Evolutionary conservation across 1,140 invertebrate genomes (phyloP), one percentile per base, ranked within the genome.

Genomic region (Condylostylus longicornis): DNA sequence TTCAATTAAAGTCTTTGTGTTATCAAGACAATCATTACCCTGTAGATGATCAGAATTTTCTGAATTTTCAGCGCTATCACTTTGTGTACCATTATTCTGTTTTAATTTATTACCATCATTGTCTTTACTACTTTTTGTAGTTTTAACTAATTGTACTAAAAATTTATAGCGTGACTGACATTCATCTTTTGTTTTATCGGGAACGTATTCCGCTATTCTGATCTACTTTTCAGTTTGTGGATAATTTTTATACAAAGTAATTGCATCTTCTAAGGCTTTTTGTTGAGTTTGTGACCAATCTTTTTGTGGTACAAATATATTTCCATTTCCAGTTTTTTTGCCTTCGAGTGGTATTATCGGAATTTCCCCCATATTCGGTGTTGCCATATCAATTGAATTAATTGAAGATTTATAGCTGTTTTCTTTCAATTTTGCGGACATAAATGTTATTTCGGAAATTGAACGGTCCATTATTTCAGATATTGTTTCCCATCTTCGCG

Each of bases 121-220:
- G 43, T 67, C 64, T 42, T 69, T 66, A 35, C 67, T 66, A 40
- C 69, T 64, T 44, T 74, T 75, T 47, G 72, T 70, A 37, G 86
- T 86, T 51, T 79, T 87, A 9, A 96, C 70, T 45, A 85, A 54
- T 43, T 93, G 82, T 10, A 82, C 88, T 47, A 96, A 65, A 61
- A 85, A 76, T 64, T 88, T 90, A 66, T 84, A 94, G 35, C 90
- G 69, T 21, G 75, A 55, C 65, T 94, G 80, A 56, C 90, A 95
- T 57, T 95, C 88, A 45, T 93, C 89, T 80, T 90, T 95, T 23
- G 79, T 78, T 69, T 95, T 94, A 12, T 77, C 82, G 13, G 83
- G 82, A 40, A 97, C 80, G 53, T 74, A 74, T 46, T 75, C 74
- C 1, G 91, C 74, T 44, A 97, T 90, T 65, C 82, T 85, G 38